A percentile compares a stretch with the other conserved stretches of the same genome.
Conservation (phyloP, 2,888 invertebrate genomes). For the Stenotaenia linearis region DNA sequence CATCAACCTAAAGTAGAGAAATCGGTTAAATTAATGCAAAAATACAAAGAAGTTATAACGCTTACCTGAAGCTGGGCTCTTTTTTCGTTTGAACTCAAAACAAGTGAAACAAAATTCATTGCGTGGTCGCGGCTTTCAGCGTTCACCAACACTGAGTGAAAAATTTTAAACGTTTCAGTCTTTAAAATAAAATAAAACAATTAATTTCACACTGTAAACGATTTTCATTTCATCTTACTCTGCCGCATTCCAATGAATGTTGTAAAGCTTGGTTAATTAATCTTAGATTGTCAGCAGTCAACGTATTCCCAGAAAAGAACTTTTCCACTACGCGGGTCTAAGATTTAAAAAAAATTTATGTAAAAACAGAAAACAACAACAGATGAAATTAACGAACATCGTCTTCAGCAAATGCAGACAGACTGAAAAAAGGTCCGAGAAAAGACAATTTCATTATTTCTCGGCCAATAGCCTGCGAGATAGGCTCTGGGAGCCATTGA, state of each 20-base stretch:
- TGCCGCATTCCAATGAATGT: constrained; percentile 33
- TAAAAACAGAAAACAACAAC: constrained; percentile 44
- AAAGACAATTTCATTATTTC: constrained; percentile 80
- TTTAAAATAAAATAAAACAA: constrained; percentile 41
- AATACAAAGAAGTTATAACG: neutral
- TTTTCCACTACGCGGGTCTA: constrained; percentile 35
- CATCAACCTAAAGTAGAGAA: constrained; percentile 58
- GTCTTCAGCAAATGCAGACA: constrained; percentile 90
- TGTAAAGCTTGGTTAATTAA: constrained; percentile 35
- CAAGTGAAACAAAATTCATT: constrained; percentile 69
- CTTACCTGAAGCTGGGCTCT: constrained; percentile 64
- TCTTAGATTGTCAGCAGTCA: constrained; percentile 33
- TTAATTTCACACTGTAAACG: neutral
- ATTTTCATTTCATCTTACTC: constrained; percentile 9
- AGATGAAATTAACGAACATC: constrained; percentile 53
- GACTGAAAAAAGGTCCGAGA: constrained; percentile 83
- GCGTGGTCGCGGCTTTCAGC: constrained; percentile 71
- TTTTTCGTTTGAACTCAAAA: constrained; percentile 75
- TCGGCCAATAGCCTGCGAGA: constrained; percentile 71
- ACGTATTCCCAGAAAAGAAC: constrained; percentile 35
- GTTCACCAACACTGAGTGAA: constrained; percentile 77
- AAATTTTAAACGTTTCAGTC: constrained; percentile 68
- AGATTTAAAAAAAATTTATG: neutral
- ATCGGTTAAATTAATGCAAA: neutral
- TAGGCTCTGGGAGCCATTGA: constrained; percentile 67